Base-by-base conservation (phyloP, 2,888 invertebrate species). In the Mesochorus sp. region DNA sequence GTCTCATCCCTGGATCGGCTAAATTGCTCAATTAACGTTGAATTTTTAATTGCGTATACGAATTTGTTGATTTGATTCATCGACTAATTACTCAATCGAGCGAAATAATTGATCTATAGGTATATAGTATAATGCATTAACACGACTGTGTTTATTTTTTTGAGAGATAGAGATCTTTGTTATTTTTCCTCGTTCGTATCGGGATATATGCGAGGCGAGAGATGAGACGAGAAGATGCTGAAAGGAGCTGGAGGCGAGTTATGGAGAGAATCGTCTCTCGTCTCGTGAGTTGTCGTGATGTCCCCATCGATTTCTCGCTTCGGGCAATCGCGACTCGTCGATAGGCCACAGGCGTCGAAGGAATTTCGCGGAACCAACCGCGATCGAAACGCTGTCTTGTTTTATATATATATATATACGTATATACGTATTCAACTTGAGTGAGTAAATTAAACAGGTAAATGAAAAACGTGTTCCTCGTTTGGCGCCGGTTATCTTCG, bases 331-430 rank as follows among this genome's bases (percentile, higher is more conserved):
- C 34, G 57, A 21, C 68, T 73, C 53, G 49, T 77, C 77, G 73
- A 78, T 78, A 78, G 77, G 77, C 77, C 77, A 78, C 77, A 78
- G 73, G 77, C 77, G 77, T 78, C 68, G 77, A 78, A 78, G 57
- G 77, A 78, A 78, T 73, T 78, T 78, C 77, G 73, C 68, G 62
- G 77, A 78, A 73, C 51, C 44, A 24, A 21, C 12, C 51, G n/a
- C n/a, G 42, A 61, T 62, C 71, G 51, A 61, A 37, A 26, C 44
- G 19, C 24, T 21, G 21, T 42, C 12, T n/a, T n/a, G 24, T 28
- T 34, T 3, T 10, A 12, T 55, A 26, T 3, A 12, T 44, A 17
- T 49, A 39, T 49, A 17, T 59, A 49, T 47, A 24, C 12, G n/a
- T 37, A 24, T 31, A 42, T 47, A 8, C 6, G 39, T 55, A 67